These are phyloP conservation scores for Arizona elegans DNA, from an alignment of 2,113 vertebrate genomes.

Conservation along the genomic window DNA sequence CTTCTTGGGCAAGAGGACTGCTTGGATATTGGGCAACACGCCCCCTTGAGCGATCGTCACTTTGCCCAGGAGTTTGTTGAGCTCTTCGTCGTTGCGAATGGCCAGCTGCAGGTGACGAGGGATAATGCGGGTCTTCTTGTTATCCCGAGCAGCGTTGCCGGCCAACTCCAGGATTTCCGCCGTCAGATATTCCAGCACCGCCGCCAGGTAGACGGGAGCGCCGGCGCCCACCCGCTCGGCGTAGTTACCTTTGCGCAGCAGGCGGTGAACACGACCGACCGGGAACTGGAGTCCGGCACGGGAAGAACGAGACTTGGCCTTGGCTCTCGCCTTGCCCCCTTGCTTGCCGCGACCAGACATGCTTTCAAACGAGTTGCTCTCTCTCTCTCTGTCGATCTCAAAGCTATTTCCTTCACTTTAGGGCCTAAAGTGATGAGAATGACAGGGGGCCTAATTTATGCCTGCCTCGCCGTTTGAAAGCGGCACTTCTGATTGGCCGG, in stretches of 20 bases:
- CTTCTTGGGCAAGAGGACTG: conserved; percentile 16
- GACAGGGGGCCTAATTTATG: background rate
- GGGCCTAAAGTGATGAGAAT: too few relatives aligned
- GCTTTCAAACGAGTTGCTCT: rapidly evolving
- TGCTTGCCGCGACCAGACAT: conserved; percentile 41
- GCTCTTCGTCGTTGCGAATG: conserved; percentile 78
- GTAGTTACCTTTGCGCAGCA: background rate
- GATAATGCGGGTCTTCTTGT: background rate
- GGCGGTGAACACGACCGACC: background rate
- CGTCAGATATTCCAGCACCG: background rate
- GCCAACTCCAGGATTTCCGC: background rate
- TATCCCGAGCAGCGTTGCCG: background rate
- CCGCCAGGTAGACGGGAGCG: background rate
- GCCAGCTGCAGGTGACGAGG: conserved; percentile 40
- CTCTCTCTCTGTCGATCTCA: background rate
- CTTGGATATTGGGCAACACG: conserved; percentile 24
- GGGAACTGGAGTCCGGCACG: background rate
- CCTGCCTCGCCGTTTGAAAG: background rate
- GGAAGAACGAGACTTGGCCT: background rate
- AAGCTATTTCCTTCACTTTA: too few relatives aligned
- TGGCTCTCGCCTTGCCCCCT: background rate
- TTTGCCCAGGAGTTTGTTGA: conserved; percentile 75
- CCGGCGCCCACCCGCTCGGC: background rate
- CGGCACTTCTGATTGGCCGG: background rate
- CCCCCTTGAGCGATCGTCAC: conserved; percentile 5